phyloP scores from a whole-genome alignment of 2,797 vertebrate species.

The Melanotaenia nigrans region DNA sequence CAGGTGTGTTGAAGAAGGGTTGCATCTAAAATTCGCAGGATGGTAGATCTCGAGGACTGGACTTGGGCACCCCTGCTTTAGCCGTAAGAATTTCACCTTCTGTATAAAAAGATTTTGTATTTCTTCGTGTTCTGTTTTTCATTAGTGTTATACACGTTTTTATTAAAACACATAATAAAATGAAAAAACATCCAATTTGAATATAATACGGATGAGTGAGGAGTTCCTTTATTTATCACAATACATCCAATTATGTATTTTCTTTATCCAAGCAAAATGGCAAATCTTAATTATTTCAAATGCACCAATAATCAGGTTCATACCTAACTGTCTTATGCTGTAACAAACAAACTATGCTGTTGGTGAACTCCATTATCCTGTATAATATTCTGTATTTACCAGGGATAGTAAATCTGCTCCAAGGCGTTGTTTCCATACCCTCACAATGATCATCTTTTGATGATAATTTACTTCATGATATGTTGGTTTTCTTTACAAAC shows the following conservation, averaged over 20 bases:
- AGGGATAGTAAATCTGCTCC: not conserved
- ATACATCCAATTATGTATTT: not conserved
- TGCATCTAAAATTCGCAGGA: too few relatives aligned
- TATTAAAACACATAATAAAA: too few relatives aligned
- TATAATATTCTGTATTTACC: not conserved
- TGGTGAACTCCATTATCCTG: not conserved
- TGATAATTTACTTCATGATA: conserved; percentile 1
- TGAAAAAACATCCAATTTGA: too few relatives aligned
- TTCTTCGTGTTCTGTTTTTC: too few relatives aligned
- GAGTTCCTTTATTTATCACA: not conserved
- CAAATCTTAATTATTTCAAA: not conserved
- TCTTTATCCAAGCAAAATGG: not conserved
- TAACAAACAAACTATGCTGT: not conserved
- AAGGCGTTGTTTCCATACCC: not conserved
- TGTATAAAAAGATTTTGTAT: not conserved
- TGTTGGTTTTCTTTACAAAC: not conserved
- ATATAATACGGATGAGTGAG: too few relatives aligned
- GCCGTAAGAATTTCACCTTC: too few relatives aligned
- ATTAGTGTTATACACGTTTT: too few relatives aligned
- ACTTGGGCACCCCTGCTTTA: too few relatives aligned
- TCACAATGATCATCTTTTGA: not conserved
- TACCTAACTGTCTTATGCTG: not conserved
- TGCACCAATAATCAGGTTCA: not conserved
- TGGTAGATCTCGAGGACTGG: too few relatives aligned
- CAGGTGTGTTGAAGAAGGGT: too few relatives aligned